These are phyloP conservation scores for Poecilobothrus nobilitatus DNA, from an alignment of 2,888 invertebrate genomes.

Conservation along the genomic window DNA sequence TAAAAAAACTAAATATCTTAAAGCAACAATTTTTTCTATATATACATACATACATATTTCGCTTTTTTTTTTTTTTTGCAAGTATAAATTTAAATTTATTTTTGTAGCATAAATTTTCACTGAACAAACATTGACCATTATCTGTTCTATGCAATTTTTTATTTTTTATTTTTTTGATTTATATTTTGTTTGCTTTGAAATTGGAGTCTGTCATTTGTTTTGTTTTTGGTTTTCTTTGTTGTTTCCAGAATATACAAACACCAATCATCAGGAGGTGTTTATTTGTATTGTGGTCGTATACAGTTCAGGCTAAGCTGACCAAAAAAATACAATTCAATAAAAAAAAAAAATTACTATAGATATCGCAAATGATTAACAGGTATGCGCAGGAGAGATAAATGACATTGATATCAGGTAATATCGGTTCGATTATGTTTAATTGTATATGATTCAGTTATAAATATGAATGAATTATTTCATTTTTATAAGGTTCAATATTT, in stretches of 20 bases:
- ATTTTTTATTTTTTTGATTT: not conserved
- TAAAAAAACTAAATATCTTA: not conserved
- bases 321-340: no score
- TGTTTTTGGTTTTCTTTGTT: no score
- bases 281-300: no score
- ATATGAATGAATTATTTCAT: no score
- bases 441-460: not conserved
- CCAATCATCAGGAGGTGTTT: no score
- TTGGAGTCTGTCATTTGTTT: not conserved
- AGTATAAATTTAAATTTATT: no score
- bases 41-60: no score
- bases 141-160: not conserved
- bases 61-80: no score
- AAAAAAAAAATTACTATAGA: not conserved
- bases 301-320: no score
- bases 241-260: no score
- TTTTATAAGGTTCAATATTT: no score
- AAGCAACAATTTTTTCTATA: not conserved
- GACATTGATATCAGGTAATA: constrained; percentile 4
- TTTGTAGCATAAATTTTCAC: not conserved
- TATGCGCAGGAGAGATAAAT: constrained; percentile 4
- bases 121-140: not conserved
- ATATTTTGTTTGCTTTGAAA: not conserved
- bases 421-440: not conserved
- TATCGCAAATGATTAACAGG: not conserved